Percentiles rank a stretch among this genome's conserved stretches.
Conservation (phyloP, 2,113 vertebrate genomes). For the Ramphastos sulfuratus region DNA sequence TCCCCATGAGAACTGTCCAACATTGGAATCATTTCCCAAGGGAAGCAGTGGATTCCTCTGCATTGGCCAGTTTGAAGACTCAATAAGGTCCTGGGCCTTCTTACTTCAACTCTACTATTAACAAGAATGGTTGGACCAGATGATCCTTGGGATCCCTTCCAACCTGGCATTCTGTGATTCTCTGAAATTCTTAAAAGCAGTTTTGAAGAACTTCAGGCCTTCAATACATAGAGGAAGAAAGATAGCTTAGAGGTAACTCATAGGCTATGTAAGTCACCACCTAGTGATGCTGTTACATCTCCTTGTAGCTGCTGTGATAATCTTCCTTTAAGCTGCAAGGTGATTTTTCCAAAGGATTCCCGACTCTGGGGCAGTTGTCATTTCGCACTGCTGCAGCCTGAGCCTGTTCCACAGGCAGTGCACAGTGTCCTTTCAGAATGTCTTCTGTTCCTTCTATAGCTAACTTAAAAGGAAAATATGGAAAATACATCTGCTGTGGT, state of each 20-base stretch:
- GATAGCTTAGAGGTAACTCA: not conserved
- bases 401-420: not conserved
- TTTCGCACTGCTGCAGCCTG: not conserved
- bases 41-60: no score
- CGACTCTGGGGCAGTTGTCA: not conserved
- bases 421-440: not conserved
- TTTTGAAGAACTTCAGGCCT: not conserved
- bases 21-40: no score
- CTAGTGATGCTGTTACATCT: not conserved
- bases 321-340: not conserved
- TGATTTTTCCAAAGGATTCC: not conserved
- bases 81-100: no score
- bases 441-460: not conserved
- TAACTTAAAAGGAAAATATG: not conserved
- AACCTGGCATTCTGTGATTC: no score
- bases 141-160: no score
- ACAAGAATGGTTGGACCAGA: no score
- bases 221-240: not conserved
- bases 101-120: no score
- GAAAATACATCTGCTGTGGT: not conserved
- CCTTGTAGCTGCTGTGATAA: not conserved
- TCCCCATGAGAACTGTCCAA: no score
- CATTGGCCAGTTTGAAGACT: no score
- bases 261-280: not conserved
- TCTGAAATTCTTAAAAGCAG: not conserved